Evolutionary conservation across 2,888 invertebrate genomes (phyloP).

Genomic region (Drosophila robusta): DNA sequence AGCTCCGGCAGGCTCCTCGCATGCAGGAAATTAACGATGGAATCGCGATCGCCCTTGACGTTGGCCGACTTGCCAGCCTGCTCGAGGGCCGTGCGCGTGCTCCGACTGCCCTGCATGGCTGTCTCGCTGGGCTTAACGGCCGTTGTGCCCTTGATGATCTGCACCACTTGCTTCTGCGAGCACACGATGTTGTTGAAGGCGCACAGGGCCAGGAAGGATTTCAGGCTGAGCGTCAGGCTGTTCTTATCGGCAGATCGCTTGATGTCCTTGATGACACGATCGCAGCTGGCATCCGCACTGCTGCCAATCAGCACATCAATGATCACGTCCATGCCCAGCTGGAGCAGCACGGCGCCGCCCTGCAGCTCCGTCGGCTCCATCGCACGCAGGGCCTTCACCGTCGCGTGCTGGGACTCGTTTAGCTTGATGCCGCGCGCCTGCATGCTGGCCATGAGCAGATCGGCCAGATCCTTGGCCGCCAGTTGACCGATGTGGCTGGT

Average conservation of each 20-base stretch:
- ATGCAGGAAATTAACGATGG: conserved; percentile 54
- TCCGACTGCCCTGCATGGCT: conserved; percentile 42
- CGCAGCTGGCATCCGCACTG: conserved; percentile 45
- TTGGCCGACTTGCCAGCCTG: not conserved
- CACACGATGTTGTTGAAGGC: conserved; percentile 64
- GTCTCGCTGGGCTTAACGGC: conserved; percentile 7
- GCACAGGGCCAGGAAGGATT: conserved; percentile 60
- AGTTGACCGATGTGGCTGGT: conserved; percentile 45
- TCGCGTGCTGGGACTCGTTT: conserved; percentile 37
- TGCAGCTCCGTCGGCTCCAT: conserved; percentile 32
- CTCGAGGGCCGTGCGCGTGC: conserved; percentile 44
- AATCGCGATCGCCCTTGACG: conserved; percentile 52
- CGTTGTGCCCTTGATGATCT: conserved; percentile 62
- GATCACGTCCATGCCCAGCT: conserved; percentile 67
- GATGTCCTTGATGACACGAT: conserved; percentile 58
- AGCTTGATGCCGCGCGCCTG: conserved; percentile 57
- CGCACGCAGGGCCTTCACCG: conserved; percentile 43
- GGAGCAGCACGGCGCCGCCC: conserved; percentile 38
- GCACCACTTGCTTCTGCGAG: conserved; percentile 57
- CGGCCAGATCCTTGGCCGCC: conserved; percentile 70
- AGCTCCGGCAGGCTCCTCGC: conserved; percentile 42
- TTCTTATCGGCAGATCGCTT: conserved; percentile 52
- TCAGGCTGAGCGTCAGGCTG: conserved; percentile 46
- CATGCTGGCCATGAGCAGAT: conserved; percentile 68
- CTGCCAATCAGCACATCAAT: conserved; percentile 65